These are phyloP conservation scores for Eucera pruinosa DNA, from an alignment of 2,888 invertebrate genomes.

Conservation along the genomic window DNA sequence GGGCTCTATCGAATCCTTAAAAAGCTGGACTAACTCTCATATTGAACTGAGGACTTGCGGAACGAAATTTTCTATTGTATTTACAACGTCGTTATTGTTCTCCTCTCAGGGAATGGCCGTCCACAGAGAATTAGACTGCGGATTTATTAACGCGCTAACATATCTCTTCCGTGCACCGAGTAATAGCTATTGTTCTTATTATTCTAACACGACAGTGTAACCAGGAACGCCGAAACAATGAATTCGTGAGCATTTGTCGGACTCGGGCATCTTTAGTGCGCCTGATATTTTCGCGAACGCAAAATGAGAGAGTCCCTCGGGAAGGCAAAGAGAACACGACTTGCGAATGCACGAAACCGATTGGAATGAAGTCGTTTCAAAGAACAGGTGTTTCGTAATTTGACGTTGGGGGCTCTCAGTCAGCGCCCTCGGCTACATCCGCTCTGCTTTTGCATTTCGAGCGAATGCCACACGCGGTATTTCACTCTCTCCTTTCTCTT, in stretches of 20 bases:
- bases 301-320: constrained; percentile 23
- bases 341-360: constrained; percentile 46
- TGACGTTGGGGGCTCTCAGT: constrained; percentile 66
- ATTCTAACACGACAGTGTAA: constrained; percentile 1
- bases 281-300: constrained; percentile 19
- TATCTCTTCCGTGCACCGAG: constrained; percentile 15
- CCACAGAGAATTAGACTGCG: constrained; percentile 20
- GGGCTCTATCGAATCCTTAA: neutral
- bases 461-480: neutral
- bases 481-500: neutral
- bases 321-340: constrained; percentile 27
- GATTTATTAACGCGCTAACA: neutral
- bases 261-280: constrained; percentile 61
- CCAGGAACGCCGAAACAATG: constrained; percentile 50
- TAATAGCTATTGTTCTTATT: constrained; percentile 50
- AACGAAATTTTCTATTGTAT: constrained; percentile 7
- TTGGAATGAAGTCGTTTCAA: constrained; percentile 76
- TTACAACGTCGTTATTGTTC: constrained; percentile 40
- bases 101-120: constrained; percentile 42
- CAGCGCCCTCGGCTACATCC: constrained; percentile 69
- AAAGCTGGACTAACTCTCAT: no score
- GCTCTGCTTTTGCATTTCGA: constrained; percentile 55
- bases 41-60: constrained; percentile 3
- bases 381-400: constrained; percentile 82
- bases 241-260: constrained; percentile 63